phyloP scores from a whole-genome alignment of 2,797 vertebrate species.

The Oryzias sinensis region DNA sequence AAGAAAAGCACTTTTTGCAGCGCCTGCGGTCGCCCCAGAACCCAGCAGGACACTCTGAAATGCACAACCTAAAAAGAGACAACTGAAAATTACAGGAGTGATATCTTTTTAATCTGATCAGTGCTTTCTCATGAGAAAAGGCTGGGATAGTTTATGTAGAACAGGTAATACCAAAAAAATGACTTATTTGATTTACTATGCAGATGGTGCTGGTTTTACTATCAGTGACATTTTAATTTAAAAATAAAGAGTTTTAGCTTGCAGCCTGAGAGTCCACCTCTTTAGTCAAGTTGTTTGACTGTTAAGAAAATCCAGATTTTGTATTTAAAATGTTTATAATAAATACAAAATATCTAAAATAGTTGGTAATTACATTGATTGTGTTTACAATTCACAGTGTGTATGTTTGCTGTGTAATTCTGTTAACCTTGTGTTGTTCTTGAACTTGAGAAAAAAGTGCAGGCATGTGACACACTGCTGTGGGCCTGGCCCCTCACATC shows the following conservation, averaged over 20 bases:
- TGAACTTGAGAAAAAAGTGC: conserved; percentile 92
- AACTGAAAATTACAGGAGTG: too few relatives aligned
- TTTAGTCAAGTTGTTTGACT: too few relatives aligned
- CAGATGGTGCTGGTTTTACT: too few relatives aligned
- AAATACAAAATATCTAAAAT: not conserved
- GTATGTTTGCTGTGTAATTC: not conserved
- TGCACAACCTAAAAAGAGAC: conserved; percentile 59
- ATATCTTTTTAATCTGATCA: not conserved
- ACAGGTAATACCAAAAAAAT: too few relatives aligned
- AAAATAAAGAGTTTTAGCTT: too few relatives aligned
- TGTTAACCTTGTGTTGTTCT: conserved; percentile 90
- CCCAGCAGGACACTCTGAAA: conserved; percentile 68
- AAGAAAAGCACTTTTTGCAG: conserved; percentile 88
- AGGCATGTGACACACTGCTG: conserved; percentile 91
- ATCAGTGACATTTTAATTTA: too few relatives aligned
- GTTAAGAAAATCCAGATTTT: too few relatives aligned
- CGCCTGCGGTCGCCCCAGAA: conserved; percentile 78
- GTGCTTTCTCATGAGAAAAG: not conserved
- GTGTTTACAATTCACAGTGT: conserved; percentile 4
- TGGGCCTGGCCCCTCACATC: conserved; percentile 91
- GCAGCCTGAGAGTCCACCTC: too few relatives aligned
- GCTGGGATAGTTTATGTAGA: too few relatives aligned
- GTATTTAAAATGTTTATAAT: not conserved
- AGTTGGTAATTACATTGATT: conserved; percentile 2
- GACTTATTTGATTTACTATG: too few relatives aligned